Evolutionary conservation across 2,113 vertebrate species (phyloP), one percentile per base, ranked within the genome.

Genomic region (Manacus vitellinus): DNA sequence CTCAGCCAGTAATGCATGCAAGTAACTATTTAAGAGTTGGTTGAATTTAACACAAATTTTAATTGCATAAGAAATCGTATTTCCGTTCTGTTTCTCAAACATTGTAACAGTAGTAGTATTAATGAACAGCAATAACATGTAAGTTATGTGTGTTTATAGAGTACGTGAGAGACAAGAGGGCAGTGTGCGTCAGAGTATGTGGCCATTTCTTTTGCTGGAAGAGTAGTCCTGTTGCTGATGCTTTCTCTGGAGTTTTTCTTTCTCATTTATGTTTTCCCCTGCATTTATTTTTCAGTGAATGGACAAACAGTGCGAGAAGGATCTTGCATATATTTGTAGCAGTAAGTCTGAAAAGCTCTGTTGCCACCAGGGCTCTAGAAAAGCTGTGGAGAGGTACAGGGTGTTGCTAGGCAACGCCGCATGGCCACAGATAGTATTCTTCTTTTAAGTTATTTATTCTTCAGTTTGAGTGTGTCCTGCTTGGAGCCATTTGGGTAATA

Each of bases 361-460:
- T 80, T 95, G 76, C 71, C 70, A 79, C 75, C 88, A 95, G 91
- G 82, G 63, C 66, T 97, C 63, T 89, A 68, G 81, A 77, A 83
- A 92, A 95, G 68, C 94, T 67, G 92, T 82, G 51, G 82, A 59
- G 73, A 78, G 73, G 83, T 88, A 55, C 86, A 68, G 84, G 55
- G 65, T 0, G 79, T 97, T 97, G 89, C 90, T 97, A 95, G 72
- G 92, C 84, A 96, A 95, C 83, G 47, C 84, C 23, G 8, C 71
- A 85, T 89, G 94, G 75, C 67, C 74, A 67, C 63, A 90, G 88
- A 96, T 81, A 95, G 67, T 93, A 95, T 93, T 97, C 96, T 95
- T 88, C 94, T 95, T 95, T 94, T 96, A 97, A 77, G 94, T 94
- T 89, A 81, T 95, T 94, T 88, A 86, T 97, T 97, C 95, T 95